A percentile compares a stretch with the other conserved stretches of the same genome.
These are phyloP conservation scores for Epistrophe grossulariae DNA, from an alignment of 2,888 invertebrate species.

Conservation along the genomic window DNA sequence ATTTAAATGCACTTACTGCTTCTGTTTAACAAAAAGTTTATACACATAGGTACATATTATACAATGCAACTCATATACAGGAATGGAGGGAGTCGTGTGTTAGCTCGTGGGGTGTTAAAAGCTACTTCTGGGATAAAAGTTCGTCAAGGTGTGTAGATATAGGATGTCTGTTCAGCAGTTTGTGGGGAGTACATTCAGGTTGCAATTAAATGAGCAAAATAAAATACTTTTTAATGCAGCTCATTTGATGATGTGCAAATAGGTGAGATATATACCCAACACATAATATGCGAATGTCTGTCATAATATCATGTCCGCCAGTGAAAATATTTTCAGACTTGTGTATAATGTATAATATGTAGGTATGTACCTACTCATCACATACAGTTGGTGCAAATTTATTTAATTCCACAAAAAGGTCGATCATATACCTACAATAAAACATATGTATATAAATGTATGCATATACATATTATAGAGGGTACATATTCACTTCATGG, in stretches of 20 bases:
- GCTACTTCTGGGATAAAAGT: constrained; percentile 13
- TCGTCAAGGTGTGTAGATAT: constrained; percentile 9
- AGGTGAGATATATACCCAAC: not conserved
- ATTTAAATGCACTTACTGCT: constrained; percentile 56
- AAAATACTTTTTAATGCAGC: constrained; percentile 58
- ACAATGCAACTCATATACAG: no score
- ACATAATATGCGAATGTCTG: constrained; percentile 10
- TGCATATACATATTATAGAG: not conserved
- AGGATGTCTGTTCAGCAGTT: not conserved
- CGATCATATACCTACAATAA: not conserved
- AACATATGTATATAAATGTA: not conserved
- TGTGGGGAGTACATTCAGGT: not conserved
- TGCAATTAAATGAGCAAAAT: constrained; percentile 68
- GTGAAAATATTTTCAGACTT: not conserved
- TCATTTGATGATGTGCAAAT: constrained; percentile 72
- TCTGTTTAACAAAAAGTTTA: constrained; percentile 22
- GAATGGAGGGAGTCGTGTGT: not conserved
- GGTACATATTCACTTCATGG: not conserved
- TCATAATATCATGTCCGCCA: constrained; percentile 17
- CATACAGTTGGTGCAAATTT: not conserved
- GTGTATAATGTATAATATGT: not conserved
- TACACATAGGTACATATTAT: no score
- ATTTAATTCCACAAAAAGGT: constrained; percentile 17
- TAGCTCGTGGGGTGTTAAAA: constrained; percentile 15
- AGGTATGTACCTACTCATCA: no score